A percentile compares a stretch with the other conserved stretches of the same genome.
These are phyloP conservation scores for Chionomys nivalis DNA, from an alignment of 2,113 vertebrate genomes.

Conservation along the genomic window DNA sequence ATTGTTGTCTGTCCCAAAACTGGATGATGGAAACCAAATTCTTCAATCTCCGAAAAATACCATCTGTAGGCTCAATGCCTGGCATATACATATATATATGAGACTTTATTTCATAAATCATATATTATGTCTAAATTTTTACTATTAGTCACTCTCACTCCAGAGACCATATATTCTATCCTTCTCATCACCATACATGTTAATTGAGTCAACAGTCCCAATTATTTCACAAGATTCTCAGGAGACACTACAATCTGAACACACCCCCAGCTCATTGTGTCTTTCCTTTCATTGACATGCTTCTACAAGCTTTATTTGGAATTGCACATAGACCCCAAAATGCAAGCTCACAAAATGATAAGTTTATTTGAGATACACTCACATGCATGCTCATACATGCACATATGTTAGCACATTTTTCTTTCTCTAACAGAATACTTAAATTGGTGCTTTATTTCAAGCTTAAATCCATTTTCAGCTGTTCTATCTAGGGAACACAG, in stretches of 20 bases:
- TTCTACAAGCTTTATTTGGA: not conserved
- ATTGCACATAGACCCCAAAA: not conserved
- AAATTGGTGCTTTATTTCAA: not conserved
- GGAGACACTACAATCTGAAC: not conserved
- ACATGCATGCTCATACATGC: not conserved
- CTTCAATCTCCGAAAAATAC: not conserved
- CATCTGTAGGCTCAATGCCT: not conserved
- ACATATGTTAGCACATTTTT: conserved; percentile 17
- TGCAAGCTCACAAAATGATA: not conserved
- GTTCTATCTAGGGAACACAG: conserved; percentile 9
- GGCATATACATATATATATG: too few species aligned
- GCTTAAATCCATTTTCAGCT: conserved; percentile 42
- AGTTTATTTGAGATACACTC: not conserved
- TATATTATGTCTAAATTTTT: not conserved
- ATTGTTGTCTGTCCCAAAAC: not conserved
- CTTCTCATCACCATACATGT: not conserved
- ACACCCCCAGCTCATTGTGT: not conserved
- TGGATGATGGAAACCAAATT: not conserved
- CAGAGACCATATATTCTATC: not conserved
- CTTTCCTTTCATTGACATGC: not conserved
- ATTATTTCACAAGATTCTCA: not conserved
- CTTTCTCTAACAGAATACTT: conserved; percentile 37
- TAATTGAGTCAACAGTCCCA: not conserved
- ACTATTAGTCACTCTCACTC: not conserved
- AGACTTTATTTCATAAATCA: not conserved